Conservation (phyloP, 2,888 invertebrate species). For the Falcaria lacertinaria region DNA sequence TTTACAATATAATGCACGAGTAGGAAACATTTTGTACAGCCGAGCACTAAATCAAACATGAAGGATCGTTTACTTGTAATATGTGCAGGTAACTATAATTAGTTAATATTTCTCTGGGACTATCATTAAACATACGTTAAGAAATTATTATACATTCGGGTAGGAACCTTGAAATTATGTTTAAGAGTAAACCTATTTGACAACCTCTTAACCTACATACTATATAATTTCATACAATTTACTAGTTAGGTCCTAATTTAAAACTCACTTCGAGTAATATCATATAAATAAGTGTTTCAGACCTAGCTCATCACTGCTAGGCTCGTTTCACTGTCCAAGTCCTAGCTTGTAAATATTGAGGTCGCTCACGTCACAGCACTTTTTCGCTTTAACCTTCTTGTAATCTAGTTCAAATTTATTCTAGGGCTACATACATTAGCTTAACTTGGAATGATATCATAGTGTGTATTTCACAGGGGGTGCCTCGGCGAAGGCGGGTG, state of each 20-base stretch:
- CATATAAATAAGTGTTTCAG: slow-evolving; percentile 11
- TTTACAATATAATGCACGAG: neutral
- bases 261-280: slow-evolving; percentile 34
- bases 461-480: slow-evolving; percentile 52
- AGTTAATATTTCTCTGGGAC: slow-evolving; percentile 34
- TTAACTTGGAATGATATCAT: slow-evolving; percentile 13
- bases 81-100: slow-evolving; percentile 58
- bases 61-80: neutral
- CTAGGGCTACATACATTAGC: slow-evolving; percentile 3
- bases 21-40: neutral
- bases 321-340: slow-evolving; percentile 8
- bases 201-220: slow-evolving; percentile 26
- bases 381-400: slow-evolving; percentile 18
- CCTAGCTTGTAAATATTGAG: slow-evolving; percentile 10
- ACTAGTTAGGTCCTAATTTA: slow-evolving; percentile 41
- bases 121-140: slow-evolving; percentile 49
- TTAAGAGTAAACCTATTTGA: slow-evolving; percentile 34
- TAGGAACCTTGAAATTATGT: slow-evolving; percentile 72
- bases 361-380: slow-evolving; percentile 43
- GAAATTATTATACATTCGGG: slow-evolving; percentile 56
- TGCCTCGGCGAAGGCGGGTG: slow-evolving; percentile 62
- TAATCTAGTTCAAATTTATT: slow-evolving; percentile 5
- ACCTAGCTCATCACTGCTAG: slow-evolving; percentile 11
- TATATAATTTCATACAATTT: slow-evolving; percentile 40
- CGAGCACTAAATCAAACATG: neutral